Conservation (phyloP, 37 sponge, comb jelly and placozoan species). For the Theonella swinhoei region DNA sequence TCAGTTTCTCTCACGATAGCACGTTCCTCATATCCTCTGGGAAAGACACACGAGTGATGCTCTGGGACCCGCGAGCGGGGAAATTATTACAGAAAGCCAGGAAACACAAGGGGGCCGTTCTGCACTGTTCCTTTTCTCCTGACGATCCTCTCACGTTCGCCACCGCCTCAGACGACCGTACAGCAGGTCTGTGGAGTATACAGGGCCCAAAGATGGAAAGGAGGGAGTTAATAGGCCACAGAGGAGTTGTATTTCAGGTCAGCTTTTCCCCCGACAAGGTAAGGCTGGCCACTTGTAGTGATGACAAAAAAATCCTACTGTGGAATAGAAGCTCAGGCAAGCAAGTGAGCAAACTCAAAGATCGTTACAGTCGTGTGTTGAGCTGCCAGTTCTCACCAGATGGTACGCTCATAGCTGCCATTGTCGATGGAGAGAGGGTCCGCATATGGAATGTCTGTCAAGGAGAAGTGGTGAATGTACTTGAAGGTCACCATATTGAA, state of each 20-base stretch:
- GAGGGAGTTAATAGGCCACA: conserved; percentile 63
- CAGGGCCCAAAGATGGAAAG: conserved; percentile 24
- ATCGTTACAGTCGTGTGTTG: conserved; percentile 47
- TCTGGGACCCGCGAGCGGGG: conserved; percentile 72
- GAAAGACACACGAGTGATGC: conserved; percentile 52
- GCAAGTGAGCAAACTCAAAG: conserved; percentile 58
- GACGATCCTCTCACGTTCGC: conserved; percentile 54
- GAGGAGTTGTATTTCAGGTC: conserved; percentile 63
- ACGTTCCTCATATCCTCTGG: conserved; percentile 59
- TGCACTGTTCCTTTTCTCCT: conserved; percentile 61
- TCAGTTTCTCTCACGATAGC: conserved; percentile 77
- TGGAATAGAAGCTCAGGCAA: conserved; percentile 81
- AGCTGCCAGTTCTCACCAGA: conserved; percentile 81
- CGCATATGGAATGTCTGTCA: conserved; percentile 68
- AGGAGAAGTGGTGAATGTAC: conserved; percentile 50
- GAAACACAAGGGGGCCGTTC: conserved; percentile 33
- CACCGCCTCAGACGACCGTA: conserved; percentile 60
- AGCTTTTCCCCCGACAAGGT: conserved; percentile 79
- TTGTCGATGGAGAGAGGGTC: conserved; percentile 75
- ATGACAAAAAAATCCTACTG: conserved; percentile 65
- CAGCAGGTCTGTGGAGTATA: conserved; percentile 59
- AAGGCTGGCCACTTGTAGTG: conserved; percentile 69
- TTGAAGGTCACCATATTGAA: conserved; percentile 60
- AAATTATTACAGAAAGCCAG: conserved; percentile 38
- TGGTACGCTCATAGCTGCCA: conserved; percentile 74